A percentile compares a stretch with the other conserved stretches of the same genome.
These are phyloP conservation scores for Patiria miniata DNA, from an alignment of 35 echinoderm and acorn worm genomes.

Conservation along the genomic window DNA sequence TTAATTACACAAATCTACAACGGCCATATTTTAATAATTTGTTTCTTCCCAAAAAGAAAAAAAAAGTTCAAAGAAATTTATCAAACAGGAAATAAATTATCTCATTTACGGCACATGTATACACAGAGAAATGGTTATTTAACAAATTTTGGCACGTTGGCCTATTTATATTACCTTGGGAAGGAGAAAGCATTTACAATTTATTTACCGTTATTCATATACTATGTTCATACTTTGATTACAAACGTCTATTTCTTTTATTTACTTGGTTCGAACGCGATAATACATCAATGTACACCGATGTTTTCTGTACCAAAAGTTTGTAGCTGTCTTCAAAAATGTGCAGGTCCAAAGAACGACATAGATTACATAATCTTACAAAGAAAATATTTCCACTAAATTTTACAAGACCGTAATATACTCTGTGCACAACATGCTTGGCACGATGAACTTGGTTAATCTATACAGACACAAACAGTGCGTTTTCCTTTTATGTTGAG, in stretches of 20 bases:
- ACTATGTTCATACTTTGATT: slow-evolving; percentile 1
- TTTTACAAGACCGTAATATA: neutral
- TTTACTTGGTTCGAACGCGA: neutral
- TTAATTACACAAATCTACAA: slow-evolving; percentile 30
- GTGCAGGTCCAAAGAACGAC: neutral
- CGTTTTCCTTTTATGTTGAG: no score
- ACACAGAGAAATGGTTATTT: slow-evolving; percentile 21
- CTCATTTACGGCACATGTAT: slow-evolving; percentile 13
- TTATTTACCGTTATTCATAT: neutral
- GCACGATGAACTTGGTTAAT: neutral
- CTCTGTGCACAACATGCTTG: neutral
- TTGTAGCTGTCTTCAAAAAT: neutral
- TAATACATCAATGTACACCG: slow-evolving; percentile 12
- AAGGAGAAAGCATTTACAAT: slow-evolving; percentile 18
- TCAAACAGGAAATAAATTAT: slow-evolving; percentile 27
- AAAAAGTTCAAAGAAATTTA: neutral
- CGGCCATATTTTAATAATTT: neutral
- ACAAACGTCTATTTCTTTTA: neutral
- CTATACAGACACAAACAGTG: neutral
- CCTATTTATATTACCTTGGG: slow-evolving; percentile 20
- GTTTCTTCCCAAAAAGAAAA: neutral
- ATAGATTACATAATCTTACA: neutral
- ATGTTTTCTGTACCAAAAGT: neutral
- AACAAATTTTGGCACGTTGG: slow-evolving; percentile 19
- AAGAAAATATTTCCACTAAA: neutral